Percentiles rank a stretch among this genome's conserved stretches.
These are phyloP conservation scores for Eubasilissa splendida DNA, from an alignment of 2,888 invertebrate species.

Conservation along the genomic window DNA sequence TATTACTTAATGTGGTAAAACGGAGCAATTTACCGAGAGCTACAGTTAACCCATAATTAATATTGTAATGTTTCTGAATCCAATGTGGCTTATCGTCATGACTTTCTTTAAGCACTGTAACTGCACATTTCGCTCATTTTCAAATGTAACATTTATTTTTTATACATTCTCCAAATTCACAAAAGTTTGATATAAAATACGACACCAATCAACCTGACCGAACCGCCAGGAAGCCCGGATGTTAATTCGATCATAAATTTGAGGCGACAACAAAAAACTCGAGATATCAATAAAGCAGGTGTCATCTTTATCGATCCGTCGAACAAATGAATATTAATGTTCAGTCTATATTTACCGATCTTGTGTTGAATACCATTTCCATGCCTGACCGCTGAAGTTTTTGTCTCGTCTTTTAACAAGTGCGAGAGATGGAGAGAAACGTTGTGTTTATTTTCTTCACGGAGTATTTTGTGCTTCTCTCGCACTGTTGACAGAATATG, in stretches of 20 bases:
- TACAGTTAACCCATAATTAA: no score
- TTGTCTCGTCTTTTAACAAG: slow-evolving; percentile 14
- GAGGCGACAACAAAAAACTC: slow-evolving; percentile 40
- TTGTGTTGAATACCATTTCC: not conserved
- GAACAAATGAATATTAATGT: slow-evolving; percentile 46
- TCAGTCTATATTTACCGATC: not conserved
- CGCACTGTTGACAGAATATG: not conserved
- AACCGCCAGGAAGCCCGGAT: not conserved
- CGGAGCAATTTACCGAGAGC: not conserved
- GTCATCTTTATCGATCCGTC: slow-evolving; percentile 51
- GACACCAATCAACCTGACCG: not conserved
- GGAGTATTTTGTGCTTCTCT: slow-evolving; percentile 12
- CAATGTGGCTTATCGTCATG: no score
- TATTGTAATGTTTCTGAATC: no score
- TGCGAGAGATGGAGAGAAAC: not conserved
- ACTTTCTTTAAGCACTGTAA: no score
- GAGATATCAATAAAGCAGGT: slow-evolving; percentile 53
- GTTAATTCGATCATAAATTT: slow-evolving; percentile 51
- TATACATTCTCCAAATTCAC: no score
- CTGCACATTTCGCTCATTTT: no score
- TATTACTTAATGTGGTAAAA: slow-evolving; percentile 17
- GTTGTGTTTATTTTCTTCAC: not conserved
- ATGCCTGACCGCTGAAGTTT: not conserved
- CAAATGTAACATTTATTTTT: no score
- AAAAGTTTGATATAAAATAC: not conserved